Evolutionary conservation across 2,888 invertebrate species (phyloP).

Genomic region (Eupithecia tripunctaria): DNA sequence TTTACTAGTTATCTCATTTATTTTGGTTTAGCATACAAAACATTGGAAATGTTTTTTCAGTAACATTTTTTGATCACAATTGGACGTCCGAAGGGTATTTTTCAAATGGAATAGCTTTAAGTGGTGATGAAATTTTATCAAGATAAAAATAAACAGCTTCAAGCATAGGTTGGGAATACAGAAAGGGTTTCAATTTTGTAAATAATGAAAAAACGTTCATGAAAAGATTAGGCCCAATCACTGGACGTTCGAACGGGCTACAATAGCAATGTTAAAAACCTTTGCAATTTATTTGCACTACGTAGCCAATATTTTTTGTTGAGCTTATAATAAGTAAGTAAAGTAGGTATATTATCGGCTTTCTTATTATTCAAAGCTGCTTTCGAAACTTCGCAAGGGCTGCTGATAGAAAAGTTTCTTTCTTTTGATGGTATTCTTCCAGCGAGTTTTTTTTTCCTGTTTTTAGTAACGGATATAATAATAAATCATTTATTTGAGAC

Average conservation of each 20-base stretch:
- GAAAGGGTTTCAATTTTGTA: slow-evolving; percentile 4
- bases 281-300: neutral
- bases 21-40: slow-evolving; percentile 42
- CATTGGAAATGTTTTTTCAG: slow-evolving; percentile 3
- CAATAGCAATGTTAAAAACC: neutral
- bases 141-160: slow-evolving; percentile 9
- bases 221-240: neutral
- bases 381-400: no score
- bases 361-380: no score
- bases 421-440: no score
- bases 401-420: no score
- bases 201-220: slow-evolving; percentile 7
- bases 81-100: slow-evolving; percentile 14
- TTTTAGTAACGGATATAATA: no score
- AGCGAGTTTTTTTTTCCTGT: no score
- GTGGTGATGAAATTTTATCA: slow-evolving; percentile 12
- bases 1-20: slow-evolving; percentile 29
- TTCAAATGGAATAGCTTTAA: slow-evolving; percentile 17
- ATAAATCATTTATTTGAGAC: no score
- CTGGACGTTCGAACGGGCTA: neutral
- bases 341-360: no score
- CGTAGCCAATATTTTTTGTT: no score
- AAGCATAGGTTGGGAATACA: slow-evolving; percentile 1
- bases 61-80: slow-evolving; percentile 19
- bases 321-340: no score